These are phyloP conservation scores for Labeo catla DNA, from an alignment of 2,113 vertebrate species.

Conservation along the genomic window DNA sequence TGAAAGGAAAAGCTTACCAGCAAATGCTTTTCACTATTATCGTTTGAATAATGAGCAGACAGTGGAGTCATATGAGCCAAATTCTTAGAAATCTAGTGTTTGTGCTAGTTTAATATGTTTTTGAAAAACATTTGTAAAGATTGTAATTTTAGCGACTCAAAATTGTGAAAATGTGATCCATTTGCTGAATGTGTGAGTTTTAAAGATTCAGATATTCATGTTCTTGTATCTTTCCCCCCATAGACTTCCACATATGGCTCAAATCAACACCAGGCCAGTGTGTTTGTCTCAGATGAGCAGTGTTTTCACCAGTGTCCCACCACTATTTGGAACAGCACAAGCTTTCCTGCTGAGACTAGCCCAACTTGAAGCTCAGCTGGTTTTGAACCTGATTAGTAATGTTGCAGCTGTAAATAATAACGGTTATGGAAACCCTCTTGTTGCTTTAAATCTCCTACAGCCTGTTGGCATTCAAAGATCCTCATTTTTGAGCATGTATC, in stretches of 20 bases:
- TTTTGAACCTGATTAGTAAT: conserved; percentile 24
- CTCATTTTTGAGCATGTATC: conserved; percentile 14
- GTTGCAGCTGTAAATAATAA: neutral
- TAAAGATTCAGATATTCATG: neutral
- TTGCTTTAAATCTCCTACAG: neutral
- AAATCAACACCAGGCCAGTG: neutral
- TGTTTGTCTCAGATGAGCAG: conserved; percentile 1
- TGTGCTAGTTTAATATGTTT: neutral
- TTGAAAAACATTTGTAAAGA: neutral
- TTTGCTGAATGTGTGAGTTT: neutral
- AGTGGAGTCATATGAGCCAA: neutral
- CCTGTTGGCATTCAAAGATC: neutral
- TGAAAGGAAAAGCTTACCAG: neutral
- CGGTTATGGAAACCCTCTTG: neutral
- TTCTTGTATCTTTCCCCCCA: neutral
- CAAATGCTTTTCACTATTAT: neutral
- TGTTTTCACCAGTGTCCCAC: neutral
- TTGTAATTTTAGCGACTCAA: neutral
- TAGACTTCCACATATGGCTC: neutral
- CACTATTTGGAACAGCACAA: conserved; percentile 21
- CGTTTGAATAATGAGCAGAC: neutral
- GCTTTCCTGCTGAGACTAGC: conserved; percentile 1
- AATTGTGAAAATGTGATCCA: neutral
- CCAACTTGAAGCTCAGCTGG: conserved; percentile 28
- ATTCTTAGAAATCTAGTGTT: neutral